Evolutionary conservation across 1,140 invertebrate genomes (phyloP), one percentile per base, ranked within the genome.

Genomic region (Heliothis subflexa): DNA sequence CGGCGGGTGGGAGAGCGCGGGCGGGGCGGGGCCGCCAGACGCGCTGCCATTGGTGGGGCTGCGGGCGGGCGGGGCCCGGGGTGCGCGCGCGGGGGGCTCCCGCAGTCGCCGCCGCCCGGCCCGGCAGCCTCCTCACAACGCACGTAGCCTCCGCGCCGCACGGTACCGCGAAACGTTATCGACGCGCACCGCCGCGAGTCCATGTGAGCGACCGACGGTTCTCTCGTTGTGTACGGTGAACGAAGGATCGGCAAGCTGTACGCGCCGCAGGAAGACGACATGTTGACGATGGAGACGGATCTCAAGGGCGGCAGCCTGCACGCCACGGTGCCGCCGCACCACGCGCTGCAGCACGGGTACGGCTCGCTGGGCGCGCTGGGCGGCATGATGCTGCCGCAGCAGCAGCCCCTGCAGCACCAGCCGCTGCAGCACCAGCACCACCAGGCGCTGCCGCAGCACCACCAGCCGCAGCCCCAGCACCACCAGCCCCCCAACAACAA

Each of bases 231-330:
- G 90, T 86, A 93, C 86, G 83, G 91, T 91, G 88, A 95, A 96
- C 87, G 83, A 95, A 96, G 89, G 87, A 91, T 89, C 91, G 94
- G 92, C 96, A 96, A 96, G 89, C 96, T 96, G 96, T 97, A 96
- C 96, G 95, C 95, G 86, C 96, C 95, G 91, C 94, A 96, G 94
- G 96, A 96, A 93, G 96, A 96, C 91, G 97, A 97, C 85, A 98
- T 98, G 97, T 95, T 98, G 93, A 98, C 97, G 95, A 97, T 98
- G 97, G 97, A 98, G 96, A 95, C 97, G 93, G 97, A 98, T 94
- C 95, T 98, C 92, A 98, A 98, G 93, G 97, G 97, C 95, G 97
- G 97, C 95, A 97, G 96, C 91, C 94, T 97, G 88, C 97, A 97
- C 89, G 97, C 96, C 84, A 97, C 96, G 81, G 97, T 97, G 96